These are phyloP conservation scores for Ericerus pela DNA, from an alignment of 1,140 invertebrate species.

Conservation along the genomic window DNA sequence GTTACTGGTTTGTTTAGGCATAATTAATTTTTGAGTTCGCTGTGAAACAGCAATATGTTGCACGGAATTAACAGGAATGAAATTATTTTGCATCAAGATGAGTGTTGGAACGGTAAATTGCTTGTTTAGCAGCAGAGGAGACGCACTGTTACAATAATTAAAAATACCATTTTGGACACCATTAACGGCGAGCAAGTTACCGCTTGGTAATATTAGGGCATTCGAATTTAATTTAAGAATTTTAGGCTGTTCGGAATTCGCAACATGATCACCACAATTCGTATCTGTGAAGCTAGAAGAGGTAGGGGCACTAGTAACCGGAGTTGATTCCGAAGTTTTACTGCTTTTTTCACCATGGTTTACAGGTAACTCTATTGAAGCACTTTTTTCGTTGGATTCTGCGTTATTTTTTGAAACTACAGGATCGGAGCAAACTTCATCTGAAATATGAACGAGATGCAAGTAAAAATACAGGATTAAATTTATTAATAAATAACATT, in stretches of 20 bases:
- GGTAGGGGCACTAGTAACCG: too few relatives aligned
- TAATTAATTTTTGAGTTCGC: conserved; percentile 13
- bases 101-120: conserved; percentile 14
- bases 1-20: conserved; percentile 13
- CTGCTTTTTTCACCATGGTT: too few relatives aligned
- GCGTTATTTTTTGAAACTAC: too few relatives aligned
- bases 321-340: too few relatives aligned
- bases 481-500: too few relatives aligned
- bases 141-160: conserved; percentile 11
- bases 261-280: too few relatives aligned
- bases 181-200: conserved; percentile 11
- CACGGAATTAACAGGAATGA: conserved; percentile 12
- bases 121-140: conserved; percentile 11
- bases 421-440: too few relatives aligned
- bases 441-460: too few relatives aligned
- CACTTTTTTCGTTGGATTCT: too few relatives aligned
- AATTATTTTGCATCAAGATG: conserved; percentile 13
- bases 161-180: conserved; percentile 9
- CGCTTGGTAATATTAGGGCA: not conserved
- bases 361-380: too few relatives aligned
- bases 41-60: conserved; percentile 3
- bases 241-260: not conserved
- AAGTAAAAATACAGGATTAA: too few relatives aligned
- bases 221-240: not conserved
- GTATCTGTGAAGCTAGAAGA: too few relatives aligned